A percentile compares a stretch with the other conserved stretches of the same genome.
phyloP scores from a whole-genome alignment of 2,888 invertebrate species.

The Nasonovia ribisnigri region DNA sequence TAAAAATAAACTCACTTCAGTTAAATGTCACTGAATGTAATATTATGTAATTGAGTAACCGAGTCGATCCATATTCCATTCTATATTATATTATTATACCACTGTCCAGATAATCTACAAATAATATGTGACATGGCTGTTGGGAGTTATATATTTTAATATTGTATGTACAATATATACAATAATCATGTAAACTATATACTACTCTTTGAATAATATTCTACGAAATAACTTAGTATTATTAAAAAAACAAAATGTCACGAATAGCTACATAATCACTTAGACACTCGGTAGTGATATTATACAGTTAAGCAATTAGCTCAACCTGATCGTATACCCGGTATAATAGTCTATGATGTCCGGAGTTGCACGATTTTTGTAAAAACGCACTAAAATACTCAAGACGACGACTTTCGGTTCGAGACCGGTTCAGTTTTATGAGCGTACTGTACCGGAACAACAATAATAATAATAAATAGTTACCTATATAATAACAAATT shows the following conservation, averaged over 20 bases:
- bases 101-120: background rate
- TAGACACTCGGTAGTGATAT: background rate
- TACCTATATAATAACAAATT: no score
- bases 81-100: background rate
- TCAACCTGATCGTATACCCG: background rate
- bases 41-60: background rate
- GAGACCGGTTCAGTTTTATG: background rate
- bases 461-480: background rate
- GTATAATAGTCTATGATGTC: background rate
- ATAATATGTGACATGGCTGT: background rate
- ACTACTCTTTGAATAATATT: background rate
- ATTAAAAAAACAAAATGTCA: background rate
- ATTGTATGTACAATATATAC: background rate
- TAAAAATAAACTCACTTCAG: background rate
- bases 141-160: background rate
- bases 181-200: background rate
- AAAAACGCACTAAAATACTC: background rate
- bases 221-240: background rate
- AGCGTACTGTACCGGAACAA: background rate
- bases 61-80: background rate
- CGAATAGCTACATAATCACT: background rate
- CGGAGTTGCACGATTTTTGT: background rate
- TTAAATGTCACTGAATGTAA: background rate
- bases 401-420: background rate
- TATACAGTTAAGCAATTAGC: background rate